Evolutionary conservation across 2,888 invertebrate species (phyloP).

Genomic region (Papilio demoleus): DNA sequence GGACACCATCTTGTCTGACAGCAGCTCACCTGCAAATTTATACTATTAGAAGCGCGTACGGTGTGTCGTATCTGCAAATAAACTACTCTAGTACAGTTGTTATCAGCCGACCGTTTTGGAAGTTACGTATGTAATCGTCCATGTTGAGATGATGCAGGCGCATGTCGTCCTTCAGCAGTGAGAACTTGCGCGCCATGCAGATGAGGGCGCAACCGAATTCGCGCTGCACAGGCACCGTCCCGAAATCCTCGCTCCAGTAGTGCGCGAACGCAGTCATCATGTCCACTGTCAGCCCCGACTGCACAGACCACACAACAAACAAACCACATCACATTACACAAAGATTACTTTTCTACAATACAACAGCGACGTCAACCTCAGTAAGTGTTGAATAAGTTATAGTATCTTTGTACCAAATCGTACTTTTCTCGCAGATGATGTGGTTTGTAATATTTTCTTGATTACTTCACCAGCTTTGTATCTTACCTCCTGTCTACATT

Average conservation of each 20-base stretch:
- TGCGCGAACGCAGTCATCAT: conserved; percentile 74
- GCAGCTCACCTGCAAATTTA: conserved; percentile 60
- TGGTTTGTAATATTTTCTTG: not conserved
- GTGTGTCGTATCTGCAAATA: not conserved
- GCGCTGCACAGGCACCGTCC: conserved; percentile 68
- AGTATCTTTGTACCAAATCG: too few species aligned
- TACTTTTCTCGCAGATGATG: not conserved
- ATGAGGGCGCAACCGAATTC: conserved; percentile 79
- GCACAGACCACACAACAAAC: conserved; percentile 14
- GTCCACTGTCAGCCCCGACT: conserved; percentile 72
- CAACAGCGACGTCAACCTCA: too few species aligned
- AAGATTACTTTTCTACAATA: too few species aligned
- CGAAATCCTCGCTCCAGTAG: conserved; percentile 76
- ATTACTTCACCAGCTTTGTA: not conserved
- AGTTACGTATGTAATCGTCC: conserved; percentile 73
- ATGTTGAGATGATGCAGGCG: conserved; percentile 75
- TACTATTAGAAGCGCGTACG: not conserved
- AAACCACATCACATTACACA: not conserved
- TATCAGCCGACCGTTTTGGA: conserved; percentile 64
- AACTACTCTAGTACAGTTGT: not conserved
- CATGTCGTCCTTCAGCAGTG: conserved; percentile 70
- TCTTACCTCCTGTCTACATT: conserved; percentile 73
- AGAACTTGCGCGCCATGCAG: conserved; percentile 79
- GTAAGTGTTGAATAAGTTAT: too few species aligned
- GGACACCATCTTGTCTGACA: conserved; percentile 67